These are phyloP conservation scores for Acrocephalus arundinaceus DNA, from an alignment of 2,113 vertebrate genomes.

Conservation along the genomic window DNA sequence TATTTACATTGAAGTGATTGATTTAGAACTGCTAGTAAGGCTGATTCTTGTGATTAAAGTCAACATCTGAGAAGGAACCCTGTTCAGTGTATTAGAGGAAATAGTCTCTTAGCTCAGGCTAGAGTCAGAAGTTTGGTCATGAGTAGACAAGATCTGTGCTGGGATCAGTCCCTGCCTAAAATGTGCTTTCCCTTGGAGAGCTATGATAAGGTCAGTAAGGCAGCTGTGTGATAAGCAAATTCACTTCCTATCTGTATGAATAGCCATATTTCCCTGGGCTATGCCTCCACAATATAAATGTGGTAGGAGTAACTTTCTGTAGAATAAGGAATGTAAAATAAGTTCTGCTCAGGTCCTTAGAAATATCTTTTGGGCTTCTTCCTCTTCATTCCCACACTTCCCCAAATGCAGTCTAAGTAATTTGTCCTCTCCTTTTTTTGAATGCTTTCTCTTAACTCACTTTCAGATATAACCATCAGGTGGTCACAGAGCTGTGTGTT, in stretches of 20 bases:
- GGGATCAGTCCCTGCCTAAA: not conserved
- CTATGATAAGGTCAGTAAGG: not conserved
- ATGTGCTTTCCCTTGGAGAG: not conserved
- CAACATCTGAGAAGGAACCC: not conserved
- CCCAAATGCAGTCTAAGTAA: not conserved
- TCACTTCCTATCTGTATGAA: not conserved
- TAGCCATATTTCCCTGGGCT: not conserved
- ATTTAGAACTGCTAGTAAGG: not conserved
- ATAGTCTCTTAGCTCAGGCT: not conserved
- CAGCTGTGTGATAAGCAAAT: slow-evolving; percentile 14
- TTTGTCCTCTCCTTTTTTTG: slow-evolving; percentile 4
- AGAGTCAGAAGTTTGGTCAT: not conserved
- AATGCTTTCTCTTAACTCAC: slow-evolving; percentile 15
- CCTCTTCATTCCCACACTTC: not conserved
- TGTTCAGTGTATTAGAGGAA: not conserved
- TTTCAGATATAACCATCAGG: slow-evolving; percentile 15
- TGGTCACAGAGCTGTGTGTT: slow-evolving; percentile 23
- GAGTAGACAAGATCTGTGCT: not conserved
- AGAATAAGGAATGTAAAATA: not conserved
- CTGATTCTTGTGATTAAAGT: not conserved
- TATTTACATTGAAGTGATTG: not conserved
- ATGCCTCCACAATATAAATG: not conserved
- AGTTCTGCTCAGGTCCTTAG: not conserved
- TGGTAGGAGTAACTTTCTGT: not conserved
- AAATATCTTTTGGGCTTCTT: not conserved